Evolutionary conservation across 2,113 vertebrate genomes (phyloP).

Genomic region (Plecturocebus donacophilus): DNA sequence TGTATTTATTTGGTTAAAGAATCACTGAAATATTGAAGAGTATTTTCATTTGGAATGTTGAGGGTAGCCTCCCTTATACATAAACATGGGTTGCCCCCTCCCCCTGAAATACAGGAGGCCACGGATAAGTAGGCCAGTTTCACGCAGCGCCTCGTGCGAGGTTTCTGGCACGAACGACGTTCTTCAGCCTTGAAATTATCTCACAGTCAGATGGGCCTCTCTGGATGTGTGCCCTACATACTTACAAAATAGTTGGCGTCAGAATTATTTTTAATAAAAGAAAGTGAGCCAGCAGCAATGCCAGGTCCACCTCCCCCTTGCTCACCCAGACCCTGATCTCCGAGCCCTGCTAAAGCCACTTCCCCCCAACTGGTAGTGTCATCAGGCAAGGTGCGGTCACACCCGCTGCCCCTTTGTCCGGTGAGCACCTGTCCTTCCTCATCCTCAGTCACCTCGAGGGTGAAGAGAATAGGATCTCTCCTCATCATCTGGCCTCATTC

Average conservation of each 20-base stretch:
- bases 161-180: not conserved
- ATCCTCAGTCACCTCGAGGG: not conserved
- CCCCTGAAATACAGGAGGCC: not conserved
- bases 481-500: not conserved
- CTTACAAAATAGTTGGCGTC: slow-evolving; percentile 37
- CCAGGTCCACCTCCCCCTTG: not conserved
- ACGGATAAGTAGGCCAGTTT: not conserved
- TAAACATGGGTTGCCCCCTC: slow-evolving; percentile 36
- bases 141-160: not conserved
- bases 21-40: slow-evolving; percentile 61
- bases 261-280: slow-evolving; percentile 68
- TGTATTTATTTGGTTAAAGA: slow-evolving; percentile 47
- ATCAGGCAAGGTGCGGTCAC: not conserved
- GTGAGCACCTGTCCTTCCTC: not conserved
- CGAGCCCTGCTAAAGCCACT: not conserved
- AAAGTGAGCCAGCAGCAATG: slow-evolving; percentile 7
- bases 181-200: slow-evolving; percentile 59
- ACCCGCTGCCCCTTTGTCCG: not conserved
- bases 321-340: not conserved
- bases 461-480: not conserved
- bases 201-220: slow-evolving; percentile 44
- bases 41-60: slow-evolving; percentile 60
- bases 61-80: slow-evolving; percentile 44
- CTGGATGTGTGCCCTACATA: slow-evolving; percentile 3
- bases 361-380: rapidly evolving